Percentiles rank a stretch among this genome's conserved stretches.
phyloP scores from a whole-genome alignment of 1,140 invertebrate species.

The Drosophila nannoptera region DNA sequence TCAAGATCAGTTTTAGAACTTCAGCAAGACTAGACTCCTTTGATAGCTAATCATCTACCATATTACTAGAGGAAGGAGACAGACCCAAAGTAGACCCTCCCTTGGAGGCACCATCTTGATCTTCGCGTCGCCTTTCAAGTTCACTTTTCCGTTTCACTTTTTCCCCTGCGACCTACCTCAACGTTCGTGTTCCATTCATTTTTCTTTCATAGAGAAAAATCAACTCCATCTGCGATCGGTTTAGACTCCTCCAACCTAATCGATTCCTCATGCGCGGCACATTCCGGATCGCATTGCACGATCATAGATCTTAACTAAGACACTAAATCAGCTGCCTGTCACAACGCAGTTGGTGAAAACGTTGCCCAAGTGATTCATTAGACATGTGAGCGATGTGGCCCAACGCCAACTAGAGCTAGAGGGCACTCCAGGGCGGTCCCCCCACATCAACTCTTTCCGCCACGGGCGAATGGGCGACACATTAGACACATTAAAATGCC shows the following conservation, averaged over 20 bases:
- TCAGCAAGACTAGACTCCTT: no score
- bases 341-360: slow-evolving; percentile 18
- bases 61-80: no score
- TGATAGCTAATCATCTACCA: no score
- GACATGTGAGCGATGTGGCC: slow-evolving; percentile 58
- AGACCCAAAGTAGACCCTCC: no score
- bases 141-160: neutral
- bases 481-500: slow-evolving; percentile 76
- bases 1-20: no score
- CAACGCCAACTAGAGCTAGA: slow-evolving; percentile 47
- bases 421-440: slow-evolving; percentile 57
- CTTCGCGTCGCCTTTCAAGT: neutral
- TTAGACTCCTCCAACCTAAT: slow-evolving; percentile 22
- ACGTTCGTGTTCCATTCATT: neutral
- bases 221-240: slow-evolving; percentile 3
- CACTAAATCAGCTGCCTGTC: slow-evolving; percentile 64
- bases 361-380: slow-evolving; percentile 65
- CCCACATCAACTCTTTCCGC: slow-evolving; percentile 58
- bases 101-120: neutral
- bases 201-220: neutral
- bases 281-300: slow-evolving; percentile 12
- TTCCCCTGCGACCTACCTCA: slow-evolving; percentile 10
- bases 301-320: slow-evolving; percentile 48
- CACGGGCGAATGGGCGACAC: slow-evolving; percentile 47
- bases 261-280: slow-evolving; percentile 33